Evolutionary conservation across 1,140 invertebrate genomes (phyloP), one percentile per base, ranked within the genome.

Genomic region (Aporrectodea caliginosa): DNA sequence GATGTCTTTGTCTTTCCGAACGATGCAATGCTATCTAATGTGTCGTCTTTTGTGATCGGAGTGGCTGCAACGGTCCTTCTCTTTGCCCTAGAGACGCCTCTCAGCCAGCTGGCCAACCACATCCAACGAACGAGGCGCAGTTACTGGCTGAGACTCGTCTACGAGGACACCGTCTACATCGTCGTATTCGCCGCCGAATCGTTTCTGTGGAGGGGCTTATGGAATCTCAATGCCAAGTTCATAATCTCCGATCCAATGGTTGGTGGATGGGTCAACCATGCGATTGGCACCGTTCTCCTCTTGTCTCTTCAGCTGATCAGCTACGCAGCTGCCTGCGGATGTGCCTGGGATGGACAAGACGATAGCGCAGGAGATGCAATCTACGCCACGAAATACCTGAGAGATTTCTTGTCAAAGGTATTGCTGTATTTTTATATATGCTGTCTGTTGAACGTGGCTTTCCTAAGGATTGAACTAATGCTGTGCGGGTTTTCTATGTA

Each of bases 201-300:
- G n/a, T 58, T 77, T 58, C 75, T 77, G 1, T 77, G 75, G 75
- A 16, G 43, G 6, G 75, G 75, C 2, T 22, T 35, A n/a, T 77
- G 75, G 75, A 77, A 77, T n/a, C 35, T 43, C 22, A 58, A 69
- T 31, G 34, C 27, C 1, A 77, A 22, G 29, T 77, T 35, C 22
- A 27, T 77, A 1, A 43, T 77, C 34, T 16, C n/a, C 16, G 58
- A 77, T 58, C 27, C 27, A 29, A 12, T 43, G 22, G 34, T 77
- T 2, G 75, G 75, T 0, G 75, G 75, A 1, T 77, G 75, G 75
- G 32, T 77, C 29, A 58, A 69, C 58, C 75, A 77, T 16, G 12
- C 27, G 22, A 0, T 43, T n/a, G 75, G 75, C 1, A 58, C 2
- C 16, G n/a, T 35, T 29, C 0, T 43, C 6, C 75, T 77, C 16